Evolutionary conservation across 2,797 vertebrate species (phyloP).

Genomic region (Diplodus puntazzo): DNA sequence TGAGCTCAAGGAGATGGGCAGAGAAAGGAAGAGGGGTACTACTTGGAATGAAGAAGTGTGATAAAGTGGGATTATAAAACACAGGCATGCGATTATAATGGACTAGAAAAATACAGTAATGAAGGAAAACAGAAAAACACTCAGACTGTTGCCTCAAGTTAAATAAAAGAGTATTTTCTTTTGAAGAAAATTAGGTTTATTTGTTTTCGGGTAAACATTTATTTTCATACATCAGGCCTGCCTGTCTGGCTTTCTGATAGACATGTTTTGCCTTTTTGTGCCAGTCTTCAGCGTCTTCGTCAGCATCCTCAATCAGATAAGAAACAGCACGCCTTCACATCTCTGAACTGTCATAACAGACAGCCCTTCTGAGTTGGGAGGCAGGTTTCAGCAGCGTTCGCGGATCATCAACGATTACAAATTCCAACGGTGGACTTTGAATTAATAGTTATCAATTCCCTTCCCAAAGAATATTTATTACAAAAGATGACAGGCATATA

Average conservation of each 20-base stretch:
- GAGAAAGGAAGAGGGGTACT: slow-evolving; percentile 40
- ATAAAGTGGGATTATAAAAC: slow-evolving; percentile 64
- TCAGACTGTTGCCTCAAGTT: slow-evolving; percentile 41
- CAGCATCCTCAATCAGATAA: slow-evolving; percentile 63
- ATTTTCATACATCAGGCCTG: slow-evolving; percentile 52
- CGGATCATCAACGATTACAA: slow-evolving; percentile 38
- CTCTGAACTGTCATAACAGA: slow-evolving; percentile 39
- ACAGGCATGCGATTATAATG: slow-evolving; percentile 49
- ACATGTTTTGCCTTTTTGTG: slow-evolving; percentile 66
- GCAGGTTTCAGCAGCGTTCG: slow-evolving; percentile 10
- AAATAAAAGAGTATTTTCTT: slow-evolving; percentile 17
- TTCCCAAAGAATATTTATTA: slow-evolving; percentile 74
- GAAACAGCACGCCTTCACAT: slow-evolving; percentile 38
- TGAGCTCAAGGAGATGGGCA: slow-evolving; percentile 55
- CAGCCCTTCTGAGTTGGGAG: slow-evolving; percentile 24
- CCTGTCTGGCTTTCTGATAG: slow-evolving; percentile 49
- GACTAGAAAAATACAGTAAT: slow-evolving; percentile 36
- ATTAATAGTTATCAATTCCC: slow-evolving; percentile 63
- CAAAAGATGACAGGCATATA: slow-evolving; percentile 69
- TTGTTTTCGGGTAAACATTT: slow-evolving; percentile 51
- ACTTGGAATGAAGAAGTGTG: slow-evolving; percentile 47
- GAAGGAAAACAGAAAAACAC: slow-evolving; percentile 24
- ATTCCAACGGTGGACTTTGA: slow-evolving; percentile 43
- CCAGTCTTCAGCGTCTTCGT: slow-evolving; percentile 44
- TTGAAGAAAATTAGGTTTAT: slow-evolving; percentile 45